Conservation (phyloP, 2,113 vertebrate genomes). For the Boulengeromyrus knoepffleri region DNA sequence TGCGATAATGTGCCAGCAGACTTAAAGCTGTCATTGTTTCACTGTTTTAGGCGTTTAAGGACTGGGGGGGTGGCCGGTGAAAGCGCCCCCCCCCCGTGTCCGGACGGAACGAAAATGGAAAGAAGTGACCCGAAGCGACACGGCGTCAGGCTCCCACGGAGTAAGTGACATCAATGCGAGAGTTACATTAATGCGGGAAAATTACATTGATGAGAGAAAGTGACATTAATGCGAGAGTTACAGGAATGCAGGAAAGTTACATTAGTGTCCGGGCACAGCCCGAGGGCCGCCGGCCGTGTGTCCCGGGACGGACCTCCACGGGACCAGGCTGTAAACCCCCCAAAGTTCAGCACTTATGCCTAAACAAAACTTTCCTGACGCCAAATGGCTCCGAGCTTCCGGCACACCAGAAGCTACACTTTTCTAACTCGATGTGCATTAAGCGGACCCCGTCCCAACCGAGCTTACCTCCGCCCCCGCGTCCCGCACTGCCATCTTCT, state of each 20-base stretch:
- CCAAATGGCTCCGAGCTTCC: neutral
- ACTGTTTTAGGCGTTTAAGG: too few species aligned
- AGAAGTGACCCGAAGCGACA: neutral
- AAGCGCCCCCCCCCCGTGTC: neutral
- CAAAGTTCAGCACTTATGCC: neutral
- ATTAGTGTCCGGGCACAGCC: neutral
- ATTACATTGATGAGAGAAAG: neutral
- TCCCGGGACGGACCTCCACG: neutral
- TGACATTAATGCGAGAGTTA: neutral
- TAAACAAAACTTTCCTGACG: neutral
- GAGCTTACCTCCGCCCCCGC: constrained; percentile 66
- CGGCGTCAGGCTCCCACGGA: neutral
- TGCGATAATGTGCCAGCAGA: neutral
- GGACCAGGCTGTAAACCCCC: neutral
- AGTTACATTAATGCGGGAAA: neutral
- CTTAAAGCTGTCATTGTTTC: neutral
- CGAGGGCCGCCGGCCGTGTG: neutral
- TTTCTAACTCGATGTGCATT: neutral
- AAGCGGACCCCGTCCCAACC: neutral
- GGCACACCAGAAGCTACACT: neutral
- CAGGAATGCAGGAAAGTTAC: neutral
- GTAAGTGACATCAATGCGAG: neutral
- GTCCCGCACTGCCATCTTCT: constrained; percentile 82
- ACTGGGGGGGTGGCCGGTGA: neutral
- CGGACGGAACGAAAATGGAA: neutral